Evolutionary conservation across 2,797 vertebrate species (phyloP).

Genomic region (Choloepus didactylus): DNA sequence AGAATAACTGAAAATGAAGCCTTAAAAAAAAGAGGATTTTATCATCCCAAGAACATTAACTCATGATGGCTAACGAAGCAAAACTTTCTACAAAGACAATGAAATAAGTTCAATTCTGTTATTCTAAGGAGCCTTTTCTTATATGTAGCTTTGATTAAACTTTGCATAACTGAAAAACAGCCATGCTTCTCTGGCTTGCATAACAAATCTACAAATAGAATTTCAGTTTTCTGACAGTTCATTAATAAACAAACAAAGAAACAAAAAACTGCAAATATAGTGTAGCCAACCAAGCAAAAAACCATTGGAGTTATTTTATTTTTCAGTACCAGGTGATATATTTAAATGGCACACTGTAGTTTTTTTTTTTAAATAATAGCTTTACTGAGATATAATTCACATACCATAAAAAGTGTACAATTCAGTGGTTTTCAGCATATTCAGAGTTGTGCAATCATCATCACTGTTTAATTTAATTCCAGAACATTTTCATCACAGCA

Average conservation of each 20-base stretch:
- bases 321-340: constrained; percentile 36
- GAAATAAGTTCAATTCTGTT: neutral
- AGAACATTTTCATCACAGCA: neutral
- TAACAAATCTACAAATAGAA: constrained; percentile 51
- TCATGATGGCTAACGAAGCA: constrained; percentile 26
- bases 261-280: neutral
- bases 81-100: neutral
- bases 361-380: neutral
- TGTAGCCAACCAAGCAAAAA: constrained; percentile 28
- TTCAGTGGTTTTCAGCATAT: neutral
- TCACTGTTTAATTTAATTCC: neutral
- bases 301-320: neutral
- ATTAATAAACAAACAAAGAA: constrained; percentile 23
- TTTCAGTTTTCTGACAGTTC: neutral
- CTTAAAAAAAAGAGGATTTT: neutral
- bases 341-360: neutral
- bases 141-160: neutral
- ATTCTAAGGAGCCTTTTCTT: constrained; percentile 39
- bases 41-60: neutral
- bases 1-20: constrained; percentile 32
- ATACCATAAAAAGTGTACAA: neutral
- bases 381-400: constrained; percentile 30
- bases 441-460: neutral
- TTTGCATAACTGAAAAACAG: constrained; percentile 45
- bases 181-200: neutral